These are phyloP conservation scores for Porites evermanni DNA, from an alignment of 92 coral and sea anemone species.

Conservation along the genomic window DNA sequence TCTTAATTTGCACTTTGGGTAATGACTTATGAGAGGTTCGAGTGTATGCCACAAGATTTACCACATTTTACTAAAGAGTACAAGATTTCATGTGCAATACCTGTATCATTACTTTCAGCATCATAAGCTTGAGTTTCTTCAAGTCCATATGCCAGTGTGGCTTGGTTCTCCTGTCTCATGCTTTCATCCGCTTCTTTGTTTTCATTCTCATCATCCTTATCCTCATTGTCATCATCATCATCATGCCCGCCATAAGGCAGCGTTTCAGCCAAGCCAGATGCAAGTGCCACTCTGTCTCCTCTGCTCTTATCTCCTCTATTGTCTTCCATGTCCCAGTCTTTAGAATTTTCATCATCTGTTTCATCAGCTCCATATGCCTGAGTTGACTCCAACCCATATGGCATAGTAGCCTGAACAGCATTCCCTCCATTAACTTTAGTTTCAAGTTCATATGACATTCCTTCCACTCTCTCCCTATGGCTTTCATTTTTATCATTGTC, in stretches of 20 bases:
- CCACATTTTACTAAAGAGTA: too few relatives aligned
- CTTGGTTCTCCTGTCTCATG: constrained; percentile 7
- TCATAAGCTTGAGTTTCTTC: constrained; percentile 33
- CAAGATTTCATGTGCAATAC: background rate
- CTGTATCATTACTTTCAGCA: constrained; percentile 2
- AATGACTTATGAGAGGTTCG: too few relatives aligned
- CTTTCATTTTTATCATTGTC: background rate
- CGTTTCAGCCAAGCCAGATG: constrained; percentile 23
- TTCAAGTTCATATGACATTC: background rate
- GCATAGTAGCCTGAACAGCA: constrained; percentile 16
- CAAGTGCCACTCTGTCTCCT: constrained; percentile 9
- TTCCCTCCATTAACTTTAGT: background rate
- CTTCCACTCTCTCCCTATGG: background rate
- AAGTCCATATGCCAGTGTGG: constrained; percentile 14
- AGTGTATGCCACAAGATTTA: too few relatives aligned
- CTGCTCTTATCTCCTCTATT: constrained; percentile 3
- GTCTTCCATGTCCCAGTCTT: background rate
- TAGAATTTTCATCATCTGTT: constrained; percentile 16
- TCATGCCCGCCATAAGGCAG: constrained; percentile 22
- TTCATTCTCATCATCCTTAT: background rate
- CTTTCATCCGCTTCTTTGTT: background rate
- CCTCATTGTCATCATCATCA: constrained; percentile 2
- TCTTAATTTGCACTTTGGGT: too few relatives aligned
- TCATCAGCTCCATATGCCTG: constrained; percentile 88
- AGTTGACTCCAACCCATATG: constrained; percentile 60